These are phyloP conservation scores for Ceuthmochares aereus DNA, from an alignment of 2,113 vertebrate genomes.

Conservation along the genomic window DNA sequence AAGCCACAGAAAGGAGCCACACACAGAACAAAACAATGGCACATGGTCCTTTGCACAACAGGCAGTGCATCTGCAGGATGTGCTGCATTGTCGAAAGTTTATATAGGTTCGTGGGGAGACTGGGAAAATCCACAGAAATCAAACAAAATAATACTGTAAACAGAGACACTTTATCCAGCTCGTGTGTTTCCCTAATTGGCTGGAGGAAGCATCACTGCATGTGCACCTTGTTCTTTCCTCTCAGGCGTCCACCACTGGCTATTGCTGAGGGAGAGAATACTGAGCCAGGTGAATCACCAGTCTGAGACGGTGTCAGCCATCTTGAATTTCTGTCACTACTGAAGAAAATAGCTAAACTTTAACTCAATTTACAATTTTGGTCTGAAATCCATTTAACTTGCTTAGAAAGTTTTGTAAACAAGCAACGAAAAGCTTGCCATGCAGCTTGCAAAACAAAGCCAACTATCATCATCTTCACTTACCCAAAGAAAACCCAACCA, in stretches of 20 bases:
- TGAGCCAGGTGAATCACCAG: neutral
- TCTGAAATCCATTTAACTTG: neutral
- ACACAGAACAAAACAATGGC: neutral
- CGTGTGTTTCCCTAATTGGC: neutral
- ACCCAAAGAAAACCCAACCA: neutral
- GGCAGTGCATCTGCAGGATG: neutral
- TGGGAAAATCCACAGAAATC: neutral
- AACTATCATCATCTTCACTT: neutral
- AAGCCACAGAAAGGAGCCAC: neutral
- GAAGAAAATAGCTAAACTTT: neutral
- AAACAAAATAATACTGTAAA: neutral
- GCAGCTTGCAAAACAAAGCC: neutral
- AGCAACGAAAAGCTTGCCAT: neutral
- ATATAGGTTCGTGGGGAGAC: neutral
- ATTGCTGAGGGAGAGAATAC: neutral
- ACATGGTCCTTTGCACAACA: fast-evolving
- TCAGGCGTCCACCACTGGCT: neutral
- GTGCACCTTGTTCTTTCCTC: fast-evolving
- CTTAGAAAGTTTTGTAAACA: neutral
- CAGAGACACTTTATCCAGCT: neutral
- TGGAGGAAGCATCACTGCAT: neutral
- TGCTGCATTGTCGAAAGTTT: neutral
- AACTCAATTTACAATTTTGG: neutral
- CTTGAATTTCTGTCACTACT: neutral
- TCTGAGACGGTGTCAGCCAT: neutral